phyloP scores from a whole-genome alignment of 2,888 invertebrate species.

The Epicampocera succincta region DNA sequence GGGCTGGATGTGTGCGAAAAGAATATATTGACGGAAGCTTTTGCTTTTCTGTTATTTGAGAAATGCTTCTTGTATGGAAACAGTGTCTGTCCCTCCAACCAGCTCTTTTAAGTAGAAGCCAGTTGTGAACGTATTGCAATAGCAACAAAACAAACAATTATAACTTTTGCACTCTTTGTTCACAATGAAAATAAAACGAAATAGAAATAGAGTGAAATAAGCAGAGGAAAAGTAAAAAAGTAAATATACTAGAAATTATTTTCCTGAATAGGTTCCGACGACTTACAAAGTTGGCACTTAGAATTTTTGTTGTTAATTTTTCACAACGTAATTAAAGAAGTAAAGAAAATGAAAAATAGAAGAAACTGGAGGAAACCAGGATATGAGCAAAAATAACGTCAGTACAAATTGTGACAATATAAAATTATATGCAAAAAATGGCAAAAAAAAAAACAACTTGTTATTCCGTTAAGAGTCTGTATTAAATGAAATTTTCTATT shows the following conservation, averaged over 20 bases:
- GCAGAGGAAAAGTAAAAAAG: background rate
- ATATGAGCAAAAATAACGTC: conserved; percentile 47
- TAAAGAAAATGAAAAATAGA: conserved; percentile 31
- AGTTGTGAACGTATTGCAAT: conserved; percentile 14
- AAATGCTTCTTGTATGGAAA: conserved; percentile 5
- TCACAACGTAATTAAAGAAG: conserved; percentile 59
- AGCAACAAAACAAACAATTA: conserved; percentile 23
- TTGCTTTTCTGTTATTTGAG: no score
- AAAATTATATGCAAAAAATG: conserved; percentile 34
- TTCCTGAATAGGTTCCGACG: conserved; percentile 63
- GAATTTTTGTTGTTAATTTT: conserved; percentile 33
- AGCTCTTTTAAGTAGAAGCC: conserved; percentile 21
- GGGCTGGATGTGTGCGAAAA: no score
- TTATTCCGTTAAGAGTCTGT: conserved; percentile 49
- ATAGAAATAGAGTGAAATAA: conserved; percentile 23
- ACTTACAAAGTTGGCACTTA: conserved; percentile 61
- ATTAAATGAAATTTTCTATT: conserved; percentile 46
- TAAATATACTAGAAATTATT: conserved; percentile 50
- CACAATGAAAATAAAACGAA: conserved; percentile 5
- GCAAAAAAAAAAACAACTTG: background rate
- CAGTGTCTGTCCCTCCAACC: conserved; percentile 21
- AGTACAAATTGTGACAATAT: conserved; percentile 39
- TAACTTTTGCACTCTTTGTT: conserved; percentile 31
- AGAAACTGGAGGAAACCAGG: conserved; percentile 39
- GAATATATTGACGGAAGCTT: no score